Evolutionary conservation across 2,888 invertebrate species (phyloP).

Genomic region (Stictocephala bisonia): DNA sequence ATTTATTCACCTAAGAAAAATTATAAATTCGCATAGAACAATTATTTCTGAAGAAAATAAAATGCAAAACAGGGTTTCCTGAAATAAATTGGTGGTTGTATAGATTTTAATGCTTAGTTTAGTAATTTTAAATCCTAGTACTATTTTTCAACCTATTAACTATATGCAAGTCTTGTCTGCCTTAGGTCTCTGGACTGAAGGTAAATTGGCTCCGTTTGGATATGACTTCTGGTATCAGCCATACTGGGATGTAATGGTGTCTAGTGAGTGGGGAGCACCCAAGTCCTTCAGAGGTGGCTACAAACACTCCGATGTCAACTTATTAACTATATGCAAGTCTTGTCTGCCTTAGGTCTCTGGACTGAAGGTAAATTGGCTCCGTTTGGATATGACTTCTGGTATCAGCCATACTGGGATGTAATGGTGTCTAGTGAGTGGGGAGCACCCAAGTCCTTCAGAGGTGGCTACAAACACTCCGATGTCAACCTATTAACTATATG

Average conservation of each 20-base stretch:
- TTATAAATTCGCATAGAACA: too few species aligned
- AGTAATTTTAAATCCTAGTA: too few species aligned
- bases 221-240: constrained; percentile 99
- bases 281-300: constrained; percentile 78
- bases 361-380: constrained; percentile 74
- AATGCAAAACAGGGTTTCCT: too few species aligned
- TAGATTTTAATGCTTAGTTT: too few species aligned
- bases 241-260: constrained; percentile 88
- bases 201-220: constrained; percentile 77
- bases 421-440: constrained; percentile 96
- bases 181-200: constrained; percentile 80
- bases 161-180: too few species aligned
- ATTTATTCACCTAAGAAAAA: too few species aligned
- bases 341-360: constrained; percentile 73
- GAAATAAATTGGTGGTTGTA: too few species aligned
- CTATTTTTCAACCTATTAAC: too few species aligned
- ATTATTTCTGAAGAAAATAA: too few species aligned
- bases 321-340: too few species aligned
- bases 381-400: constrained; percentile 98
- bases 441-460: constrained; percentile 82
- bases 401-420: constrained; percentile 92
- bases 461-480: constrained; percentile 69
- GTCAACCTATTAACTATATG: too few species aligned
- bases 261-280: constrained; percentile 94
- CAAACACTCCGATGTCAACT: constrained; percentile 64